Percentiles rank a stretch among this genome's conserved stretches.
Conservation (phyloP, 2,797 vertebrate genomes). For the Betta splendens region DNA sequence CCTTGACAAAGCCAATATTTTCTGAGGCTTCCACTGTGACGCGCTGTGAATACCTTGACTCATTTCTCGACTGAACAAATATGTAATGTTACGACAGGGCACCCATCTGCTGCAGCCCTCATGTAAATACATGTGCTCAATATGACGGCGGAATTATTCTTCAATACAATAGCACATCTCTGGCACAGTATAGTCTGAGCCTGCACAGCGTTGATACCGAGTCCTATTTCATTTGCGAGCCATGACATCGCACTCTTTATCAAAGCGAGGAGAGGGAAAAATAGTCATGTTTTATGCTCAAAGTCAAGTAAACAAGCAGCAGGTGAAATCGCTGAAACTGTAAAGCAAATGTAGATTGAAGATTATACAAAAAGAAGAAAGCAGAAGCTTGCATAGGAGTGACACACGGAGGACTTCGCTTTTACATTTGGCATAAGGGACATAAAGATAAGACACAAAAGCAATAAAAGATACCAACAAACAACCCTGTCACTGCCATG, state of each 20-base stretch:
- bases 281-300: slow-evolving; percentile 17
- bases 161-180: slow-evolving; percentile 48
- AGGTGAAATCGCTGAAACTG: slow-evolving; percentile 39
- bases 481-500: slow-evolving; percentile 60
- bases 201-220: slow-evolving; percentile 72
- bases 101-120: slow-evolving; percentile 87
- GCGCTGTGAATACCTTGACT: slow-evolving; percentile 80
- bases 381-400: slow-evolving; percentile 9
- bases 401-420: slow-evolving; percentile 1
- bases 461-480: slow-evolving; percentile 7
- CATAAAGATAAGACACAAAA: slow-evolving; percentile 9
- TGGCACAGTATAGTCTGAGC: slow-evolving; percentile 74
- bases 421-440: slow-evolving; percentile 11
- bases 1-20: slow-evolving; percentile 63
- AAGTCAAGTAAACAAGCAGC: slow-evolving; percentile 40
- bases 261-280: slow-evolving; percentile 43
- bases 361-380: slow-evolving; percentile 22
- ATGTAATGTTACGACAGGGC: slow-evolving; percentile 85
- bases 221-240: slow-evolving; percentile 59
- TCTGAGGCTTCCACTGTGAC: slow-evolving; percentile 35
- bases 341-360: slow-evolving; percentile 22
- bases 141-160: slow-evolving; percentile 83
- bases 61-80: slow-evolving; percentile 85
- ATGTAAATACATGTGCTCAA: slow-evolving; percentile 88
- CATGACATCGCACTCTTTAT: slow-evolving; percentile 57